Conservation (phyloP, 2,113 vertebrate genomes). For the Struthidea cinerea region DNA sequence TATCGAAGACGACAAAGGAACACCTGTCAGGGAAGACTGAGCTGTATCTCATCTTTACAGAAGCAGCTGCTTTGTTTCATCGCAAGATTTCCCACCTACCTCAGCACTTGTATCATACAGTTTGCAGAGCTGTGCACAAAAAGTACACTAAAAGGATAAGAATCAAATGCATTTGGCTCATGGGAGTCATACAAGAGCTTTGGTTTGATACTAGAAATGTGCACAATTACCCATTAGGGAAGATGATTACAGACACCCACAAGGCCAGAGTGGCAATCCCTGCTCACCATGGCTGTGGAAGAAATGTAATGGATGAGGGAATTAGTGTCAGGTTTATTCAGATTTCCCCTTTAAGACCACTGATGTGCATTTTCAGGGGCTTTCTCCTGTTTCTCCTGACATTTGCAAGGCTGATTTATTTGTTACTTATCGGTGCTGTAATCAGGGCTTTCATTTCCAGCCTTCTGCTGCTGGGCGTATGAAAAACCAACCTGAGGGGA, state of each 20-base stretch:
- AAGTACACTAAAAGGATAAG: background rate
- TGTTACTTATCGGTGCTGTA: background rate
- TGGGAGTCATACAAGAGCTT: background rate
- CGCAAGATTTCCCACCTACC: background rate
- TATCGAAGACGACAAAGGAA: accelerated
- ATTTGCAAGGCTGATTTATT: background rate
- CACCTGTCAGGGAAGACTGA: background rate
- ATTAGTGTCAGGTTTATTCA: background rate
- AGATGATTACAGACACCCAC: background rate
- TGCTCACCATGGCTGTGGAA: background rate
- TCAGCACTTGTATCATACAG: background rate
- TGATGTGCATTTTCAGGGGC: background rate
- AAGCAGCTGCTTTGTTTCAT: background rate
- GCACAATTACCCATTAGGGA: background rate
- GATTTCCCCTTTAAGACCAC: background rate
- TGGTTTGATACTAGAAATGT: background rate
- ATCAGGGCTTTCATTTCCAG: background rate
- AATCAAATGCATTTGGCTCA: background rate
- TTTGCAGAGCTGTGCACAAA: background rate
- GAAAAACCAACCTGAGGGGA: background rate
- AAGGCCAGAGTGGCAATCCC: background rate
- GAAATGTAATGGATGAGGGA: background rate
- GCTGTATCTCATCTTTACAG: background rate
- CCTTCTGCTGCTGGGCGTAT: background rate
- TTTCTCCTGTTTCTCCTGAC: background rate